Conservation (phyloP, 2,113 vertebrate genomes). For the Dipodomys spectabilis region DNA sequence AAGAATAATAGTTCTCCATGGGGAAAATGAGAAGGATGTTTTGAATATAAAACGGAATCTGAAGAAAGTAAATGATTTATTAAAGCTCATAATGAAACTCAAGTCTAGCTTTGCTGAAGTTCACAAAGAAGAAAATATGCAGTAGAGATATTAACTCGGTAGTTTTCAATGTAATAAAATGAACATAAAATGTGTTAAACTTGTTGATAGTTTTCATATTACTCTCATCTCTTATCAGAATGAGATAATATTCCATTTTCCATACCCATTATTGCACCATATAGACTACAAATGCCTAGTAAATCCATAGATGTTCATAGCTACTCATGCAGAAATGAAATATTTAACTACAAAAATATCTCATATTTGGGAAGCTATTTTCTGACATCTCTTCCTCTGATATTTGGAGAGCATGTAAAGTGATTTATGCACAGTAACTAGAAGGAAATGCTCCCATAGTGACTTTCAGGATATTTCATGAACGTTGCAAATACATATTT, state of each 20-base stretch:
- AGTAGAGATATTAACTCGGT: conserved; percentile 77
- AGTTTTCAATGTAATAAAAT: conserved; percentile 83
- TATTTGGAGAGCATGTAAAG: conserved; percentile 84
- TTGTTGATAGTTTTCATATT: conserved; percentile 85
- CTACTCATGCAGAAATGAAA: conserved; percentile 87
- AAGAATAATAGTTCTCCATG: conserved; percentile 74
- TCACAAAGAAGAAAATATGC: conserved; percentile 79
- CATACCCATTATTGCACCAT: conserved; percentile 81
- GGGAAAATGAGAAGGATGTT: conserved; percentile 75
- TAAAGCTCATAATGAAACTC: background rate
- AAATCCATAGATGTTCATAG: conserved; percentile 85
- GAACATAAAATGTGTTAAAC: conserved; percentile 84
- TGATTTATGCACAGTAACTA: conserved; percentile 83
- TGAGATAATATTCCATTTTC: conserved; percentile 86
- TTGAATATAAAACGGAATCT: conserved; percentile 81
- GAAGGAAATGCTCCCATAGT: conserved; percentile 83
- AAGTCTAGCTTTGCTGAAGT: background rate
- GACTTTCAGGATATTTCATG: conserved; percentile 84
- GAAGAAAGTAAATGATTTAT: conserved; percentile 66
- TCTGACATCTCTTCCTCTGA: conserved; percentile 86
- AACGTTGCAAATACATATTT: conserved; percentile 83
- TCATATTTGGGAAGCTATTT: conserved; percentile 86
- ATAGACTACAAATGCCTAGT: conserved; percentile 82
- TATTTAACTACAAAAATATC: conserved; percentile 87
- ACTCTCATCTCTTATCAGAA: conserved; percentile 83